Percentiles rank a stretch among this genome's conserved stretches.
Evolutionary conservation across 2,888 invertebrate genomes (phyloP).

Genomic region (Eurois occulta): DNA sequence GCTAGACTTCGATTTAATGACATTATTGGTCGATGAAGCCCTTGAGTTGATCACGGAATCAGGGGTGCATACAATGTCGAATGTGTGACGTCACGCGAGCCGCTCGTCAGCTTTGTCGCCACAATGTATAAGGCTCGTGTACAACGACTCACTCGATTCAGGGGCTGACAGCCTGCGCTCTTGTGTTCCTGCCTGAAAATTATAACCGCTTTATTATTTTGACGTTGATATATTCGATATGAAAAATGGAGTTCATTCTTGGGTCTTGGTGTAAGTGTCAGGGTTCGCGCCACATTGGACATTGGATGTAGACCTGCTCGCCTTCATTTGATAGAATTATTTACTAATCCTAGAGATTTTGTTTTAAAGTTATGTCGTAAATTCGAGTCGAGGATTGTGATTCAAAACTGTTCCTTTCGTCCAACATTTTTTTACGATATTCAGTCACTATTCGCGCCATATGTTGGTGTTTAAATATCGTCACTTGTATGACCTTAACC

Average conservation of each 20-base stretch:
- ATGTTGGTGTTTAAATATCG: slow-evolving; percentile 4
- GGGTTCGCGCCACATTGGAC: background rate
- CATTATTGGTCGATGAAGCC: slow-evolving; percentile 49
- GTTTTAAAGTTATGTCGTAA: background rate
- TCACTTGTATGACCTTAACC: slow-evolving; percentile 1
- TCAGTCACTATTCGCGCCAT: background rate
- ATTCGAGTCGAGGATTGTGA: too few relatives aligned
- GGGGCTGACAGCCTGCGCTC: slow-evolving; percentile 51
- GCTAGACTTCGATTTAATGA: slow-evolving; percentile 24
- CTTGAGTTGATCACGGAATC: slow-evolving; percentile 55
- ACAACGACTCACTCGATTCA: slow-evolving; percentile 57
- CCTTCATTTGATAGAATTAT: background rate
- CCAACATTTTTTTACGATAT: background rate
- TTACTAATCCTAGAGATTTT: too few relatives aligned
- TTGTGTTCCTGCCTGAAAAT: slow-evolving; percentile 43
- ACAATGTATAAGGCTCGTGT: slow-evolving; percentile 67
- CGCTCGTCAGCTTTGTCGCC: slow-evolving; percentile 82
- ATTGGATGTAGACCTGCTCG: background rate
- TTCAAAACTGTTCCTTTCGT: background rate
- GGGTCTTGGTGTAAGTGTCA: background rate
- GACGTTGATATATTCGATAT: slow-evolving; percentile 19
- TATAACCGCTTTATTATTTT: slow-evolving; percentile 42
- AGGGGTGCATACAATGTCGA: slow-evolving; percentile 68
- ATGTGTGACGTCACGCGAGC: slow-evolving; percentile 85
- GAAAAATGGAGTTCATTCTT: background rate